These are phyloP conservation scores for Brachyistius frenatus DNA, from an alignment of 2,113 vertebrate genomes.

Conservation along the genomic window DNA sequence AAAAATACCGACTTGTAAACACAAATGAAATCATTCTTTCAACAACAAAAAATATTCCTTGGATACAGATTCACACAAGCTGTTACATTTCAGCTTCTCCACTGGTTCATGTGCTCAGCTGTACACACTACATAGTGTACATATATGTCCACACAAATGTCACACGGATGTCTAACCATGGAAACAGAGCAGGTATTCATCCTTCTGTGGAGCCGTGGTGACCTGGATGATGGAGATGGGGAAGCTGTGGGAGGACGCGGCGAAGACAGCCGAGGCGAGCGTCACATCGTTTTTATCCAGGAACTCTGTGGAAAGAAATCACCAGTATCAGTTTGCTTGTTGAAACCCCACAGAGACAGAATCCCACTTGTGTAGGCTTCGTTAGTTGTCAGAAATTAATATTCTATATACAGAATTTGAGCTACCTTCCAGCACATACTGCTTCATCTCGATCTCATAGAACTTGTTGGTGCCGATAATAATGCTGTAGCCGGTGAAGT, in stretches of 20 bases:
- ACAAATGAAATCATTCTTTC: not conserved
- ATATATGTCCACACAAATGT: slow-evolving; percentile 1
- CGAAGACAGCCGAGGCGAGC: slow-evolving; percentile 95
- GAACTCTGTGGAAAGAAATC: slow-evolving; percentile 87
- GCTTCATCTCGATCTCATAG: slow-evolving; percentile 99
- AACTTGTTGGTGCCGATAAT: slow-evolving; percentile 99
- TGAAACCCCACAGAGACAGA: not conserved
- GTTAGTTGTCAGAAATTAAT: not conserved
- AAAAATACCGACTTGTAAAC: not conserved
- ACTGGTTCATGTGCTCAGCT: not conserved
- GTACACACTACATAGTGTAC: not conserved
- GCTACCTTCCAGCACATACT: slow-evolving; percentile 95
- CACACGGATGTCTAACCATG: slow-evolving; percentile 85
- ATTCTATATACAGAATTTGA: not conserved
- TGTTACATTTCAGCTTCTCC: not conserved
- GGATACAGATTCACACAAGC: not conserved
- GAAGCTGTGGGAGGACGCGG: slow-evolving; percentile 96
- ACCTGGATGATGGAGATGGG: slow-evolving; percentile 98
- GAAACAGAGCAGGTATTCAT: slow-evolving; percentile 98
- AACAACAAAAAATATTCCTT: not conserved
- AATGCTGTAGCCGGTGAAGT: slow-evolving; percentile 98
- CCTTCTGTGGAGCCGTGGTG: slow-evolving; percentile 92
- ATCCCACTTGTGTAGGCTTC: not conserved
- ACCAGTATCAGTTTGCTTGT: not conserved
- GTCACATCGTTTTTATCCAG: slow-evolving; percentile 98